A percentile compares a stretch with the other conserved stretches of the same genome.
Evolutionary conservation across 2,888 invertebrate genomes (phyloP).

Genomic region (Spialia ferax): DNA sequence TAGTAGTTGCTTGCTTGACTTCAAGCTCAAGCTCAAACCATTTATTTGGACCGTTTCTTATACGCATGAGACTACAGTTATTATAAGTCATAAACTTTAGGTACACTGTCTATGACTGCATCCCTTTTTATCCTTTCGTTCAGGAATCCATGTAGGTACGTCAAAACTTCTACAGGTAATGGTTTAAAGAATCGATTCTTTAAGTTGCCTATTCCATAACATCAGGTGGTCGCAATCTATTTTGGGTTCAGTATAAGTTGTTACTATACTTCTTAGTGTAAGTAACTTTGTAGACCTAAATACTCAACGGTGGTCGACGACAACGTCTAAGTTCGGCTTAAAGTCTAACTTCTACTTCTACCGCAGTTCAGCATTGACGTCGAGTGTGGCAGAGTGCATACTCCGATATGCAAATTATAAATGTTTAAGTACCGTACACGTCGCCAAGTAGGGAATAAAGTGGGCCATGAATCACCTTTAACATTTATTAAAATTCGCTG

Average conservation of each 20-base stretch:
- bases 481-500: constrained; percentile 33
- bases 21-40: too few species aligned
- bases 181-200: too few species aligned
- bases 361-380: constrained; percentile 8
- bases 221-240: too few species aligned
- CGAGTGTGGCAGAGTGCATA: constrained; percentile 45
- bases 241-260: neutral
- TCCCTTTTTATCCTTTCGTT: too few species aligned
- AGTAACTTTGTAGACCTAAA: neutral
- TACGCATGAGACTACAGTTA: too few species aligned
- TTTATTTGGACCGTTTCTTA: too few species aligned
- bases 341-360: constrained; percentile 23
- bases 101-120: too few species aligned
- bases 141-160: too few species aligned
- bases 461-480: constrained; percentile 28
- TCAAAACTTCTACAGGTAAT: too few species aligned
- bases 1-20: neutral
- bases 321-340: constrained; percentile 17
- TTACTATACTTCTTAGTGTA: neutral
- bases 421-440: constrained; percentile 39
- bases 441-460: constrained; percentile 38
- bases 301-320: neutral
- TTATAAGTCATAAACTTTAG: too few species aligned
- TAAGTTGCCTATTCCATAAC: too few species aligned
- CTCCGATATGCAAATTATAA: constrained; percentile 56